Base-by-base conservation (phyloP, 2,888 invertebrate genomes). In the Oligia latruncula region DNA sequence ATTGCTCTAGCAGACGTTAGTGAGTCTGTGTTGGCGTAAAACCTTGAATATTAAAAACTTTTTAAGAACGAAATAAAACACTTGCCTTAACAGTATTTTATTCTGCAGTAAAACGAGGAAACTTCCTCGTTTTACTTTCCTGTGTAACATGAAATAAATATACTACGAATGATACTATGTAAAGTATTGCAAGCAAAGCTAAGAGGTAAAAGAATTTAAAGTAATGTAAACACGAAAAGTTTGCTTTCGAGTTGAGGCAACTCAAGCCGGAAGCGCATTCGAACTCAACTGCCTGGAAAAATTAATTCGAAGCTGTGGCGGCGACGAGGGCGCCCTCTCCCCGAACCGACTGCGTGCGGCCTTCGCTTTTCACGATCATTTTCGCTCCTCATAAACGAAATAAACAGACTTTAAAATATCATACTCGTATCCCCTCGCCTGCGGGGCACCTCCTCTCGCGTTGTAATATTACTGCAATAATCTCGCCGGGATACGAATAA, bases 281-380 rank as follows among this genome's bases (percentile, higher is more conserved):
- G 94, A 93, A 95, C 92, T 96, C 96, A 96, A 96, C 96, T 96
- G 95, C 93, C 91, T 96, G 96, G 96, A 97, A 96, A 96, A 95
- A 96, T 94, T 96, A 95, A 96, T 96, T 93, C 94, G 95, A 94
- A 93, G 94, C 94, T 92, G 93, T 90, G 92, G 93, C 90, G 89
- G 90, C 90, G 92, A 92, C 92, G 92, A 91, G 91, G 87, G 90
- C 90, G 85, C 90, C 86, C 90, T 90, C 89, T 84, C 86, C 87
- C 80, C 74, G 80, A 89, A 75, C 80, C 79, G 74, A 82, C 88
- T 85, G 88, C 90, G 89, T 83, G 89, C 87, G 84, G 88, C 92
- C 90, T 92, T 90, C 89, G 87, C 92, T 90, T 92, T 92, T 89
- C 91, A 93, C 84, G 89, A 93, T 92, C 90, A 93, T 93, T 92